A percentile compares a stretch with the other conserved stretches of the same genome.
Conservation (phyloP, 2,797 vertebrate genomes). For the Danio albolineatus region DNA sequence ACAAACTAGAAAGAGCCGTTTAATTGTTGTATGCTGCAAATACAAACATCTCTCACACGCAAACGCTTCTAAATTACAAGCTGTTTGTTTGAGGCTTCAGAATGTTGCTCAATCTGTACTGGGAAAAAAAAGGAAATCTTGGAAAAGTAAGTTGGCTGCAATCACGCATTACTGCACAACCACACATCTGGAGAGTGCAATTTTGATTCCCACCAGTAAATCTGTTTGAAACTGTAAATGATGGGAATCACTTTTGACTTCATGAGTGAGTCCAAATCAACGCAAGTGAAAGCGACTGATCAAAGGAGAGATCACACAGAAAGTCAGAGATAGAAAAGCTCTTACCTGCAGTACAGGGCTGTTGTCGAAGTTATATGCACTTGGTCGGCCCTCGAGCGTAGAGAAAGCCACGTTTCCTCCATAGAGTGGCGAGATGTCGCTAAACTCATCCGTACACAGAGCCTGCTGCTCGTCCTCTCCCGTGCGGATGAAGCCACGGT, state of each 20-base stretch:
- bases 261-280: not conserved
- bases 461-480: slow-evolving; percentile 94
- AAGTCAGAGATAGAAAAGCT: not conserved
- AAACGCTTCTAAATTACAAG: not conserved
- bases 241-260: not conserved
- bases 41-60: not conserved
- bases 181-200: slow-evolving; percentile 16
- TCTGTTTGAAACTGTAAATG: slow-evolving; percentile 7
- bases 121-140: not conserved
- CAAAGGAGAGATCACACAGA: not conserved
- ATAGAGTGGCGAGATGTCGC: slow-evolving; percentile 96
- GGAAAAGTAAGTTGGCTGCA: slow-evolving; percentile 19
- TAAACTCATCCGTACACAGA: slow-evolving; percentile 95
- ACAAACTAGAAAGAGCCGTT: not conserved
- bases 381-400: slow-evolving; percentile 92
- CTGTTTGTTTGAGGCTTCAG: slow-evolving; percentile 6
- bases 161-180: not conserved
- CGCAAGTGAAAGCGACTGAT: not conserved
- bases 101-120: slow-evolving; percentile 18
- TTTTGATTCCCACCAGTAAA: not conserved
- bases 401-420: slow-evolving; percentile 97
- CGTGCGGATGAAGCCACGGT: slow-evolving; percentile 89
- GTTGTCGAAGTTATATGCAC: slow-evolving; percentile 95
- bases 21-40: not conserved
- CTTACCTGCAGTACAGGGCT: slow-evolving; percentile 93